Percentiles rank a stretch among this genome's conserved stretches.
Evolutionary conservation across 2,888 invertebrate genomes (phyloP).

Genomic region (Dasypogon diadema): DNA sequence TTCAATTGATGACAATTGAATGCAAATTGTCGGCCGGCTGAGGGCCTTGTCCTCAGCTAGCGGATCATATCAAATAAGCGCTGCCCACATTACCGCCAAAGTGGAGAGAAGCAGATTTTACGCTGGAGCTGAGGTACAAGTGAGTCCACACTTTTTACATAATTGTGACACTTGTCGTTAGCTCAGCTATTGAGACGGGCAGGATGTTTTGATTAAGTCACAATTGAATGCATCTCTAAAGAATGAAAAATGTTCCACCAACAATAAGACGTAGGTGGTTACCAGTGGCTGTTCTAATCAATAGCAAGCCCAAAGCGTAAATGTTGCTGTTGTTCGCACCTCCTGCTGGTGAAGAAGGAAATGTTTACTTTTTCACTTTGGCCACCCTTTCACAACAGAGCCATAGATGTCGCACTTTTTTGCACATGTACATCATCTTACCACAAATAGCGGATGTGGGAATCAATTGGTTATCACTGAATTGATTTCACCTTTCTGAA

Average conservation of each 20-base stretch:
- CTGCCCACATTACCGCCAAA: neutral
- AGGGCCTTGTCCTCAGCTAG: slow-evolving; percentile 2
- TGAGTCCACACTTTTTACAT: slow-evolving; percentile 11
- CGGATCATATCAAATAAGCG: neutral
- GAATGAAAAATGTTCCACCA: neutral
- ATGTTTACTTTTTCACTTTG: no score
- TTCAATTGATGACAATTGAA: slow-evolving; percentile 37
- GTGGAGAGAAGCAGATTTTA: neutral
- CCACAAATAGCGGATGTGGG: no score
- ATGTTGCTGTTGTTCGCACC: no score
- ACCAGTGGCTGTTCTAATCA: neutral
- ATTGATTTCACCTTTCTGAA: no score
- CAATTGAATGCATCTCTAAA: slow-evolving; percentile 18
- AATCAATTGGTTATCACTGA: no score
- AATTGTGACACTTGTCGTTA: slow-evolving; percentile 35
- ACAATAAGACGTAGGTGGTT: neutral
- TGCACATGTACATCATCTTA: no score
- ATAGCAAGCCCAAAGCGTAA: neutral
- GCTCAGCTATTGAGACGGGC: neutral
- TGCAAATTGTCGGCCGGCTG: slow-evolving; percentile 15
- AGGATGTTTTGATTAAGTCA: slow-evolving; percentile 26
- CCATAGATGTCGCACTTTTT: no score
- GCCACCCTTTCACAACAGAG: no score
- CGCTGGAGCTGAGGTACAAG: neutral
- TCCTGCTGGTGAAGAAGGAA: no score